Evolutionary conservation across 2,113 vertebrate genomes (phyloP).

Genomic region (Myotis davidii): DNA sequence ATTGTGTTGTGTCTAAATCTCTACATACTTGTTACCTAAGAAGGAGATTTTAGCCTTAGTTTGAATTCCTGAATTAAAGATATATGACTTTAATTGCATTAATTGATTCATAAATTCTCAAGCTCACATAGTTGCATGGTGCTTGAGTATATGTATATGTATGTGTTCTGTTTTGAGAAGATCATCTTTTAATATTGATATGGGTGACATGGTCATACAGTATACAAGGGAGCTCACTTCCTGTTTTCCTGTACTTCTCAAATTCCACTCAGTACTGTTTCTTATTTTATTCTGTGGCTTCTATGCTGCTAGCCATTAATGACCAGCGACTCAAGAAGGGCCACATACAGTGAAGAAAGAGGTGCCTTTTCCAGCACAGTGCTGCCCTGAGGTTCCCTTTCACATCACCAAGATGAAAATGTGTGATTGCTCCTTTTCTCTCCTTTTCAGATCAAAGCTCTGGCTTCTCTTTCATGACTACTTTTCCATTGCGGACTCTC

Average conservation of each 20-base stretch:
- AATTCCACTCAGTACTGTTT: not conserved
- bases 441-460: not conserved
- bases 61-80: not conserved
- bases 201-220: not conserved
- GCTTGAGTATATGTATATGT: not conserved
- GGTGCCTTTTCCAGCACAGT: not conserved
- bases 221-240: not conserved
- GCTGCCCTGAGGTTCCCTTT: not conserved
- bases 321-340: not conserved
- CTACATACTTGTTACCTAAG: not conserved
- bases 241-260: not conserved
- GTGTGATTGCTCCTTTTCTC: not conserved
- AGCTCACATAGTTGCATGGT: not conserved
- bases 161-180: not conserved
- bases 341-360: not conserved
- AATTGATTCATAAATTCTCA: not conserved
- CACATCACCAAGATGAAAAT: not conserved
- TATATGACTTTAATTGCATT: not conserved
- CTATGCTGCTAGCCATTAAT: not conserved
- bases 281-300: not conserved
- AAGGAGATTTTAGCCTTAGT: not conserved
- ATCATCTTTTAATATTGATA: not conserved
- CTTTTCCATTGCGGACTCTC: not conserved
- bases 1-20: not conserved
- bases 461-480: not conserved